A percentile compares a stretch with the other conserved stretches of the same genome.
phyloP scores from a whole-genome alignment of 2,797 vertebrate species.

The Percopsis omiscomaycus region DNA sequence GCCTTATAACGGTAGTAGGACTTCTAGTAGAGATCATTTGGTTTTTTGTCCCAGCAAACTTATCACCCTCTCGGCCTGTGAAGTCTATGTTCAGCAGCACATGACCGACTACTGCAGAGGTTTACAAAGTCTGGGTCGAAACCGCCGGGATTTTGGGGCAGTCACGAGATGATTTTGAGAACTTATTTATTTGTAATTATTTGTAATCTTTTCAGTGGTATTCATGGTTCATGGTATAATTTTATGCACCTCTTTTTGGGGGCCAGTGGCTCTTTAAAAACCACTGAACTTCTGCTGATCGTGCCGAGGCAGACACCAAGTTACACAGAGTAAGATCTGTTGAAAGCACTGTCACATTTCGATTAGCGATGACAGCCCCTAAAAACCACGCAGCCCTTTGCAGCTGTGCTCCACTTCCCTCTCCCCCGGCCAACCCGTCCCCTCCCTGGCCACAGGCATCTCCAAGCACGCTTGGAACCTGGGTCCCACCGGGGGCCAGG shows the following conservation, averaged over 20 bases:
- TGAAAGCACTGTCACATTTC: conserved; percentile 39
- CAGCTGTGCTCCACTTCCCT: conserved; percentile 35
- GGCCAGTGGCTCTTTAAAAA: too few species aligned
- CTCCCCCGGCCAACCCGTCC: conserved; percentile 45
- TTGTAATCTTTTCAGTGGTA: too few species aligned
- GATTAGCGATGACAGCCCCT: conserved; percentile 67
- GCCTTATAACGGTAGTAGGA: conserved; percentile 56
- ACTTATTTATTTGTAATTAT: too few species aligned
- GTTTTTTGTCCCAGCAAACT: conserved; percentile 44
- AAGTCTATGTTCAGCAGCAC: conserved; percentile 34
- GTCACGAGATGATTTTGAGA: conserved; percentile 16
- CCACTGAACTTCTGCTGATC: neutral
- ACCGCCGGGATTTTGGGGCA: too few species aligned
- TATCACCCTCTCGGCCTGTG: conserved; percentile 26
- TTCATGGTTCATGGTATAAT: too few species aligned
- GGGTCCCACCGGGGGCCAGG: conserved; percentile 60
- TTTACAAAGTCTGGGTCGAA: conserved; percentile 14
- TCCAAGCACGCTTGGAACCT: conserved; percentile 63
- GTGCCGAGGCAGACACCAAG: conserved; percentile 39
- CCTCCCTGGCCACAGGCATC: conserved; percentile 59
- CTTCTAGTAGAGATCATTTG: conserved; percentile 43
- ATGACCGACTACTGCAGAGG: conserved; percentile 26
- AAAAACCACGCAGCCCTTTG: conserved; percentile 53
- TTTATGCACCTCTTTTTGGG: too few species aligned
- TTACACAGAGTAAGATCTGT: conserved; percentile 60